Base-by-base conservation (phyloP, 1,140 invertebrate genomes). In the Pseudomyrmex concolor region DNA sequence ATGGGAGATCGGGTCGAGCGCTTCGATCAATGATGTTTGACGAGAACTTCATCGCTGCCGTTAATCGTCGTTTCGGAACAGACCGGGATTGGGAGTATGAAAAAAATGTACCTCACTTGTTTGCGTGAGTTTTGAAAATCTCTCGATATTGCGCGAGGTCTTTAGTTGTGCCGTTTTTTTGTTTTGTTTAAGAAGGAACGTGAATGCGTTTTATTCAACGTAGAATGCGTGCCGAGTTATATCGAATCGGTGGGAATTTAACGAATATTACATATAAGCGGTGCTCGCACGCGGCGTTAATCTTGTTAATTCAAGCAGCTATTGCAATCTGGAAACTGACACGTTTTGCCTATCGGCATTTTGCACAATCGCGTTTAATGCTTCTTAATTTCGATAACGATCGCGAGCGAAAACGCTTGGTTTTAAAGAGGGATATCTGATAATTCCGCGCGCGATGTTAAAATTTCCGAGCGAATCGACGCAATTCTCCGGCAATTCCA, bases 401-500 rank as follows among this genome's bases (percentile, higher is more conserved):
- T 76, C 50, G 43, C 64, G 15, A 78, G 48, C 55, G 51, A 17
- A 57, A 48, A 19, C 5, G 64, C 59, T 78, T 5, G 43, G 57
- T 74, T 73, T 74, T 51, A 66, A 34, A 34, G 34, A 34, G 34
- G 66, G 57, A n/a, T 19, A 59, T 25, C 34, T 22, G 17, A 67
- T 55, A 77, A 55, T 57, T 43, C 17, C 19, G 5, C 34, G 34
- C 74, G 43, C 76, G 54, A 68, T 34, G 3, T 70, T 70, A 80
- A 80, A 70, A 80, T 12, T 70, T 70, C 48, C 67, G 34, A 57
- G 54, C 51, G 74, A 55, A 68, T 22, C 63, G 64, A 68, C 57
- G 54, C 55, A 84, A 66, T 85, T 76, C 64, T 64, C 5, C 66
- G 59, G 67, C 62, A 84, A 84, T 84, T 85, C 74, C 34, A 55